Evolutionary conservation across 2,113 vertebrate species (phyloP).

Genomic region (Patagioenas fasciata): DNA sequence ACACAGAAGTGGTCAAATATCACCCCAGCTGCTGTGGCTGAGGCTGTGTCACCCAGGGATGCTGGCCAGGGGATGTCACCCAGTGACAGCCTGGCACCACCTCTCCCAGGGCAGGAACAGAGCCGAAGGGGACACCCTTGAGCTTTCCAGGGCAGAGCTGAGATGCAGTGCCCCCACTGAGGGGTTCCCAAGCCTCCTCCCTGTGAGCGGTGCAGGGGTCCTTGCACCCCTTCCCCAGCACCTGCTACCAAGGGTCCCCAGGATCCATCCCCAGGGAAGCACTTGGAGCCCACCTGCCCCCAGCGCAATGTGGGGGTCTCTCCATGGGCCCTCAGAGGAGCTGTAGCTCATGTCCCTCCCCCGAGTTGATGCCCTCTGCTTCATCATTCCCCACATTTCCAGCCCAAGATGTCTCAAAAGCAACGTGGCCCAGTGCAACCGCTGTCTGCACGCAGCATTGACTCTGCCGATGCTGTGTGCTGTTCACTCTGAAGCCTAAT

Average conservation of each 20-base stretch:
- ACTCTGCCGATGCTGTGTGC: not conserved
- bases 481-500: not conserved
- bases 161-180: rapidly evolving
- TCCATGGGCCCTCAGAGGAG: not conserved
- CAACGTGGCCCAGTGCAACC: rapidly evolving
- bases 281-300: too few species aligned
- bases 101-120: not conserved
- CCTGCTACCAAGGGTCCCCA: not conserved
- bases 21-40: not conserved
- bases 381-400: rapidly evolving
- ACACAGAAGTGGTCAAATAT: too few species aligned
- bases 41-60: not conserved
- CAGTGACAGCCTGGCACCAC: not conserved
- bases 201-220: rapidly evolving
- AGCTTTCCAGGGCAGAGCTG: not conserved
- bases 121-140: not conserved
- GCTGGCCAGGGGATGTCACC: not conserved
- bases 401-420: not conserved
- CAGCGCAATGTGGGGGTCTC: rapidly evolving
- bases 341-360: not conserved
- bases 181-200: not conserved
- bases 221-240: not conserved
- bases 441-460: too few species aligned
- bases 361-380: rapidly evolving
- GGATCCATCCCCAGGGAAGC: not conserved